Base-by-base conservation (phyloP, 2,797 vertebrate species). In the Urocyon cinereoargenteus region DNA sequence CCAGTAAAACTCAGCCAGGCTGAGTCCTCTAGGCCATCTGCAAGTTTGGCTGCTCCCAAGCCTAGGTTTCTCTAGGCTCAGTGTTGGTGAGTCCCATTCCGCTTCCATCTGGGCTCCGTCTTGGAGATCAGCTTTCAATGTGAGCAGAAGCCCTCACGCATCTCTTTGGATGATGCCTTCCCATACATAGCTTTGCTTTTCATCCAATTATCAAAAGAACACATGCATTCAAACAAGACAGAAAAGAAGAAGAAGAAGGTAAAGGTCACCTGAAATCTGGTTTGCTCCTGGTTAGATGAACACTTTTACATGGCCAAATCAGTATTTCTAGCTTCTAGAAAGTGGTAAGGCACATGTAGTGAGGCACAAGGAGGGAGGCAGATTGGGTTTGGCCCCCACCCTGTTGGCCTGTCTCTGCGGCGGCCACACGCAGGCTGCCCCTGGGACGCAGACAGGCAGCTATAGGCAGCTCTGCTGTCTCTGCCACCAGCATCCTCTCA, bases 101-200 rank as follows among this genome's bases (percentile, higher is more conserved):
- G 66, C 36, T 55, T 31, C 53, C 14, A 22, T 34, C n/a, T 2
- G 16, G 34, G 55, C 36, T 51, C 18, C 73, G 45, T 22, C 11
- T 11, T 5, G 9, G 31, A 24, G 8, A 7, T 28, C 2, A 11
- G 49, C n/a, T 68, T 94, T 78, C 14, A 24, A 3, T 36, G 6
- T 13, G 11, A 90, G 19, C 11, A 18, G 45, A 79, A 14, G 36
- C 15, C 16, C 28, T 28, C 45, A 16, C 18, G 12, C 15, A 5
- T 73, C 45, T 57, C 73, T 66, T 68, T n/a, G 24, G 66, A 51
- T 18, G n/a, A 61, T 49, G 16, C 22, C 64, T 36, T 78, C 84
- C 79, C 66, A 68, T 91, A 92, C 31, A 10, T 15, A 70, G 79
- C 85, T 92, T 90, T 83, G 64, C 53, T 83, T 91, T 86, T 72